Conservation (phyloP, 1,140 invertebrate genomes). For the Lethrus apterus region DNA sequence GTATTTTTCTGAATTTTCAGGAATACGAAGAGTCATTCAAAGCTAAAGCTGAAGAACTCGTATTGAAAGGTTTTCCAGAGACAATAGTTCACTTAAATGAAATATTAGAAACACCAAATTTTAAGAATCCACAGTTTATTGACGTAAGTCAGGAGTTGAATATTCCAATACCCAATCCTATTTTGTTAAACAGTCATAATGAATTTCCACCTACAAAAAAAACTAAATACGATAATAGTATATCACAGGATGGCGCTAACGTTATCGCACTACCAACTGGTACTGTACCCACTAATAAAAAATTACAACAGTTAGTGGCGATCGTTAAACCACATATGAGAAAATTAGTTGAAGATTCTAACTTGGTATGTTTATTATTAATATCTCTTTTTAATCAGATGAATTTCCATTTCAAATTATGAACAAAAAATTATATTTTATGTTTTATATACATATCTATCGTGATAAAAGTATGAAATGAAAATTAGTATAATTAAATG, state of each 20-base stretch:
- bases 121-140: constrained; percentile 60
- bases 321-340: constrained; percentile 84
- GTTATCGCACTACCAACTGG: constrained; percentile 63
- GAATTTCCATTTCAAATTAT: too few species aligned
- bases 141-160: constrained; percentile 71
- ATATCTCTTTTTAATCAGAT: too few species aligned
- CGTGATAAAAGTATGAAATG: too few species aligned
- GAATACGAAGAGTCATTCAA: constrained; percentile 7
- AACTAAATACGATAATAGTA: constrained; percentile 46
- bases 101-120: constrained; percentile 59
- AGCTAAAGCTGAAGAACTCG: constrained; percentile 14
- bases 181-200: not conserved
- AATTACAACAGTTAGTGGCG: constrained; percentile 72
- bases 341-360: constrained; percentile 83
- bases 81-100: constrained; percentile 15
- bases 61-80: constrained; percentile 12
- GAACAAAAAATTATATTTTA: too few species aligned
- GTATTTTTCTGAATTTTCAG: too few species aligned
- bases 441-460: too few species aligned
- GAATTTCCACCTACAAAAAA: constrained; percentile 41
- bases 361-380: too few species aligned
- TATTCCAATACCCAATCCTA: constrained; percentile 16
- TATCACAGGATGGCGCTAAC: too few species aligned
- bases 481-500: too few species aligned
- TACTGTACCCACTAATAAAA: constrained; percentile 70